Conservation (phyloP, 1,140 invertebrate species). For the Pseudoatta argentina region DNA sequence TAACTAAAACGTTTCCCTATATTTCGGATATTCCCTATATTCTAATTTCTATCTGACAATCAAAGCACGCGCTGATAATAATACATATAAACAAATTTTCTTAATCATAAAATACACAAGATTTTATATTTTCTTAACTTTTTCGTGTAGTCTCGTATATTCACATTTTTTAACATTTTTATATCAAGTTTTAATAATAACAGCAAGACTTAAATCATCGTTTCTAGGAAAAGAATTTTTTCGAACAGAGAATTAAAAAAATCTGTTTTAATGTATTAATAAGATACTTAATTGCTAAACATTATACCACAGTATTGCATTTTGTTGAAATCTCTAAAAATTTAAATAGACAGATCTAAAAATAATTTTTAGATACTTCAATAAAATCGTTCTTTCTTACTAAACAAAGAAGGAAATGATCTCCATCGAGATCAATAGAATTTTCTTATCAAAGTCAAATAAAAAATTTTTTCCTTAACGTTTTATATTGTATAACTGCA, state of each 20-base stretch:
- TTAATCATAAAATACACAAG: neutral
- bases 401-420: neutral
- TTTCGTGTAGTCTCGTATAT: neutral
- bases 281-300: neutral
- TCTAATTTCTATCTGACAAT: neutral
- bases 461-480: neutral
- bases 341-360: no score
- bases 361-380: no score
- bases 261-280: neutral
- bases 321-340: no score
- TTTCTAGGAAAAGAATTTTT: neutral
- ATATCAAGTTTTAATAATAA: neutral
- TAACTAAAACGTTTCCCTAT: neutral
- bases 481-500: neutral
- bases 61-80: conserved; percentile 1
- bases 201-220: neutral
- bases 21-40: neutral
- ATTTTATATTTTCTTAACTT: neutral
- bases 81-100: neutral
- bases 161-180: neutral
- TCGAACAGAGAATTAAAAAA: neutral
- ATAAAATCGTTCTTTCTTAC: no score
- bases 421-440: neutral
- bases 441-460: neutral
- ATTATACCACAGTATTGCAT: neutral